phyloP scores from a whole-genome alignment of 1,140 invertebrate genomes.

The Pseudomyrmex pallidus region DNA sequence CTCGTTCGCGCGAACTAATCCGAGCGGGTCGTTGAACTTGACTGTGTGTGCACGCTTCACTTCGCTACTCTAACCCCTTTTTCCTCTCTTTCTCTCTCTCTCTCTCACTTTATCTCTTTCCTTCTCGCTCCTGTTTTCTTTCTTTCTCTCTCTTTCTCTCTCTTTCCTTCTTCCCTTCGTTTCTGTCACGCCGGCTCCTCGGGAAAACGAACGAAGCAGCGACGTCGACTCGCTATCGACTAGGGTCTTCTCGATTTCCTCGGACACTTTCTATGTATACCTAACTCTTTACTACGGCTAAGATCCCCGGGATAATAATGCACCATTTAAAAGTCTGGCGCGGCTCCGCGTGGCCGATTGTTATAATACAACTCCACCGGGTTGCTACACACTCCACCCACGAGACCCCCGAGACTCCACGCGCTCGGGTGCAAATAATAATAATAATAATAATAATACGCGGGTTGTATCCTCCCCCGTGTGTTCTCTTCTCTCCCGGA shows the following conservation, averaged over 20 bases:
- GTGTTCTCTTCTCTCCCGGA: not conserved
- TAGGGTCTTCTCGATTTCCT: slow-evolving; percentile 83
- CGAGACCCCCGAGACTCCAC: not conserved
- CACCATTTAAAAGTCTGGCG: slow-evolving; percentile 82
- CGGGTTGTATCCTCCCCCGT: not conserved
- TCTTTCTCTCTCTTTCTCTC: not conserved
- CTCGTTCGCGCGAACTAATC: slow-evolving; percentile 56
- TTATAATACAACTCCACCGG: slow-evolving; percentile 17
- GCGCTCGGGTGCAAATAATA: not conserved
- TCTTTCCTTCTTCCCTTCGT: slow-evolving; percentile 26
- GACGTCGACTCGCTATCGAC: slow-evolving; percentile 59
- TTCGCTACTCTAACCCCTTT: slow-evolving; percentile 50
- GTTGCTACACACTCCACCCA: slow-evolving; percentile 32
- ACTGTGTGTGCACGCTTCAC: slow-evolving; percentile 58
- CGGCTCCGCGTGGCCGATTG: slow-evolving; percentile 17
- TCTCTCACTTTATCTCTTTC: slow-evolving; percentile 1
- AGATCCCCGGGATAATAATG: slow-evolving; percentile 76
- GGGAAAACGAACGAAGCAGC: slow-evolving; percentile 46
- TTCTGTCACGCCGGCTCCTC: slow-evolving; percentile 52
- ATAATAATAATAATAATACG: not conserved
- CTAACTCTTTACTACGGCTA: slow-evolving; percentile 82
- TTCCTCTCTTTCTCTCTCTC: slow-evolving; percentile 27
- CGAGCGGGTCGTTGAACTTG: slow-evolving; percentile 57
- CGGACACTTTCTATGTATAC: slow-evolving; percentile 81
- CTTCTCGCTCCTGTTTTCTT: not conserved